A percentile compares a stretch with the other conserved stretches of the same genome.
phyloP scores from a whole-genome alignment of 2,797 vertebrate genomes.

The Pangasius mekongensis region DNA sequence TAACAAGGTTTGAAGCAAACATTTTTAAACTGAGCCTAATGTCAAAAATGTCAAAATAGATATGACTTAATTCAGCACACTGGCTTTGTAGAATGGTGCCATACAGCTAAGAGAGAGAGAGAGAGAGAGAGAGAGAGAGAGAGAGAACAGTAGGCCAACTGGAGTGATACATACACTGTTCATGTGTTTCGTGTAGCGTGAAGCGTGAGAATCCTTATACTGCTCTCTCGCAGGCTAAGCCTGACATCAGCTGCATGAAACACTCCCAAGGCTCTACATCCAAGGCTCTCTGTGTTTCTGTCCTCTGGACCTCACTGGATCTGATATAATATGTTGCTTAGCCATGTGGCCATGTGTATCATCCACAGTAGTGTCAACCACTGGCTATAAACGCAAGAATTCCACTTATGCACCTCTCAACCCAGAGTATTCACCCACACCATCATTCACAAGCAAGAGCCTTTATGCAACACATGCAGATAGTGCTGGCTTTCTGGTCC shows the following conservation, averaged over 20 bases:
- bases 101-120: slow-evolving; percentile 10
- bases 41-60: neutral
- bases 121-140: neutral
- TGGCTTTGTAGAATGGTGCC: slow-evolving; percentile 5
- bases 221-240: slow-evolving; percentile 23
- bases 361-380: slow-evolving; percentile 42
- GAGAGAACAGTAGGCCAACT: slow-evolving; percentile 10
- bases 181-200: slow-evolving; percentile 35
- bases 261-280: slow-evolving; percentile 13
- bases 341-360: slow-evolving; percentile 24
- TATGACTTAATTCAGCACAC: neutral
- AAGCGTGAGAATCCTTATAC: slow-evolving; percentile 28
- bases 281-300: slow-evolving; percentile 11
- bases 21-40: neutral
- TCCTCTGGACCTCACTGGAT: slow-evolving; percentile 36
- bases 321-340: slow-evolving; percentile 30
- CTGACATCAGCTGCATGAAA: slow-evolving; percentile 37
- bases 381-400: slow-evolving; percentile 34
- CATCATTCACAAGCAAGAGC: slow-evolving; percentile 55
- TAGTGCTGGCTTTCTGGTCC: slow-evolving; percentile 81
- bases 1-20: neutral
- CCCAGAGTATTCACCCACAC: slow-evolving; percentile 20
- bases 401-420: slow-evolving; percentile 31
- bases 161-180: slow-evolving; percentile 46
- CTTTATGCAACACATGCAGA: slow-evolving; percentile 77